Percentiles rank a stretch among this genome's conserved stretches.
Evolutionary conservation across 2,888 invertebrate species (phyloP).

Genomic region (Idaea straminata): DNA sequence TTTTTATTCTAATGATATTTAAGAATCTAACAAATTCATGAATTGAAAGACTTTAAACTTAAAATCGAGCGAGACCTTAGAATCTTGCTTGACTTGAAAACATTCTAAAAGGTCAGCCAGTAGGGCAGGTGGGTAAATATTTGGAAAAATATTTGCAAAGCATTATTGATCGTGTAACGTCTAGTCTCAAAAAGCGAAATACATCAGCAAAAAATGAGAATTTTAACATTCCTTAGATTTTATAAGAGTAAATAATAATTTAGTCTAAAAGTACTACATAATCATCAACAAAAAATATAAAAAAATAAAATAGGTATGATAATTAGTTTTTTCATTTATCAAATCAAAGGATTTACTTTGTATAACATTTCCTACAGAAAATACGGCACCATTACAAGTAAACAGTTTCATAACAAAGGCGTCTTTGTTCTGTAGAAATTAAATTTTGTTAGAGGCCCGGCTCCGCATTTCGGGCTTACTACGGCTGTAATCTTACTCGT

Average conservation of each 20-base stretch:
- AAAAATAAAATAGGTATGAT: too few species aligned
- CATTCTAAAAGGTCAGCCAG: too few species aligned
- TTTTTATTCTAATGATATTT: too few species aligned
- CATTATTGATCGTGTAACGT: neutral
- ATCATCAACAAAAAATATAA: too few species aligned
- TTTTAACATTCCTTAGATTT: slow-evolving; percentile 19
- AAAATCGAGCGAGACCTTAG: too few species aligned
- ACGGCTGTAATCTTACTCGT: slow-evolving; percentile 71
- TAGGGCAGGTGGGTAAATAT: too few species aligned
- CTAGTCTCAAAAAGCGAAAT: slow-evolving; percentile 1
- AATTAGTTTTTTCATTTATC: too few species aligned
- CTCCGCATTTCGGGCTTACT: slow-evolving; percentile 55
- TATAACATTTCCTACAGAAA: slow-evolving; percentile 1
- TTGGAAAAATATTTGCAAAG: neutral
- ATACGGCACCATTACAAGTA: slow-evolving; percentile 5
- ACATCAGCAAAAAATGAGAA: slow-evolving; percentile 9
- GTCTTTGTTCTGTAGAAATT: slow-evolving; percentile 51
- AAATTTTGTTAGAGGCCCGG: slow-evolving; percentile 68
- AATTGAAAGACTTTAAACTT: too few species aligned
- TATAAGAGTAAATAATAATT: neutral
- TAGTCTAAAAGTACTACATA: too few species aligned
- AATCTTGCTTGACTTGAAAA: too few species aligned
- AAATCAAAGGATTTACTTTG: too few species aligned
- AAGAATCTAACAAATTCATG: too few species aligned
- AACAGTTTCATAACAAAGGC: slow-evolving; percentile 7